A percentile compares a stretch with the other conserved stretches of the same genome.
phyloP scores from a whole-genome alignment of 2,888 invertebrate genomes.

The Callyntrura sp. region DNA sequence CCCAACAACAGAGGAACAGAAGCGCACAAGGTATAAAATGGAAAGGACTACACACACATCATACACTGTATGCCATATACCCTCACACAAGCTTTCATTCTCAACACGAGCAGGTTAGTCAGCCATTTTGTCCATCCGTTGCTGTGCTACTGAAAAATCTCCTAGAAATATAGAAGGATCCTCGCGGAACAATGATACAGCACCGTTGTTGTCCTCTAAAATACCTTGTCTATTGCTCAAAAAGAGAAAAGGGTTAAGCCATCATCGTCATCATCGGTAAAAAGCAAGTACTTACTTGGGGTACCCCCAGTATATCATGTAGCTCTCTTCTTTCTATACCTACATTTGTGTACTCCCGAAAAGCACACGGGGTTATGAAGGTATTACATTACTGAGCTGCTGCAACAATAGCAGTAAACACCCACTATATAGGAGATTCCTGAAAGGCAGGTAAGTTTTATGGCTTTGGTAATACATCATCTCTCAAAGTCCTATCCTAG shows the following conservation, averaged over 20 bases:
- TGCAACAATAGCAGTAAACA: too few species aligned
- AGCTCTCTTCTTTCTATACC: not conserved
- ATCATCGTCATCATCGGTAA: not conserved
- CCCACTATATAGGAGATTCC: too few species aligned
- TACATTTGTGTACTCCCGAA: too few species aligned
- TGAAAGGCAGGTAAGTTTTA: too few species aligned
- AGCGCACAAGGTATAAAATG: conserved; percentile 16
- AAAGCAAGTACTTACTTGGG: not conserved
- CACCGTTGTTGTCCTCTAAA: too few species aligned
- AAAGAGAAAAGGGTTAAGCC: conserved; percentile 25
- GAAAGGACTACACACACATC: conserved; percentile 56
- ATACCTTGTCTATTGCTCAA: not conserved
- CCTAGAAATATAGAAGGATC: conserved; percentile 4
- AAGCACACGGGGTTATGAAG: too few species aligned
- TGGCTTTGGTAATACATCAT: too few species aligned
- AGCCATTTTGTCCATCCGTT: conserved; percentile 78
- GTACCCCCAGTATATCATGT: not conserved
- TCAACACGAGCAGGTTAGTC: conserved; percentile 57
- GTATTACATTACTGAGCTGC: too few species aligned
- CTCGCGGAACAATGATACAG: conserved; percentile 7
- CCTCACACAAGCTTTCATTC: not conserved
- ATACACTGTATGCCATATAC: too few species aligned
- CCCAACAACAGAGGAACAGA: not conserved
- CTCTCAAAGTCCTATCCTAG: not conserved
- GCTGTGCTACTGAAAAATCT: conserved; percentile 46